phyloP scores from a whole-genome alignment of 2,797 vertebrate species.

The Poecilia velifera region DNA sequence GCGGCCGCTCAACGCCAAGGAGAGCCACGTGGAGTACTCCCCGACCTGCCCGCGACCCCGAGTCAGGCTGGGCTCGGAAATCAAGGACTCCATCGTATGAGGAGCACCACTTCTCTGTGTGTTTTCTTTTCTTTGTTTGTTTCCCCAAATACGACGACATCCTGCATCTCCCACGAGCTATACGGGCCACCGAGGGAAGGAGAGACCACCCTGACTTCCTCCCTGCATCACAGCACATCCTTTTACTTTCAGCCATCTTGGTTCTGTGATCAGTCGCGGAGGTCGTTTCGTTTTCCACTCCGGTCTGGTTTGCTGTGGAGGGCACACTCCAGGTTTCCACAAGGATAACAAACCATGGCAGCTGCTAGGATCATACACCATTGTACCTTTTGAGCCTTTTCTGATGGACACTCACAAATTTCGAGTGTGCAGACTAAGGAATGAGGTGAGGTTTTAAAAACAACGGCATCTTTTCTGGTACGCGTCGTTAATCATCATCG shows the following conservation, averaged over 20 bases:
- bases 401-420: slow-evolving; percentile 37
- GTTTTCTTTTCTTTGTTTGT: no score
- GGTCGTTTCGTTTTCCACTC: slow-evolving; percentile 68
- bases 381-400: slow-evolving; percentile 34
- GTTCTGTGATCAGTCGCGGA: slow-evolving; percentile 66
- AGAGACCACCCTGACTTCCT: slow-evolving; percentile 62
- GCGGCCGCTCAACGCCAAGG: slow-evolving; percentile 87
- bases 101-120: slow-evolving; percentile 21
- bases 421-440: slow-evolving; percentile 28
- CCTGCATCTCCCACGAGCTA: slow-evolving; percentile 48
- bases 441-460: slow-evolving; percentile 32
- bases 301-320: slow-evolving; percentile 40
- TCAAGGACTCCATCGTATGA: slow-evolving; percentile 96
- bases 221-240: slow-evolving; percentile 60
- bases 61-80: slow-evolving; percentile 93
- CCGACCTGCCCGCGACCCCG: slow-evolving; percentile 87
- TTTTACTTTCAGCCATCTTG: slow-evolving; percentile 62
- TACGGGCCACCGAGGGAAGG: slow-evolving; percentile 57
- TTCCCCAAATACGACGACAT: slow-evolving; percentile 17
- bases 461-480: slow-evolving; percentile 37
- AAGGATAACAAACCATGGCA: slow-evolving; percentile 46
- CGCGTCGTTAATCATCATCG: slow-evolving; percentile 24
- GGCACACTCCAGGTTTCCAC: slow-evolving; percentile 34
- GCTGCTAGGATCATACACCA: slow-evolving; percentile 49
- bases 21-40: slow-evolving; percentile 91